Percentiles rank a stretch among this genome's conserved stretches.
Evolutionary conservation across 2,113 vertebrate genomes (phyloP).

Genomic region (Bubo bubo): DNA sequence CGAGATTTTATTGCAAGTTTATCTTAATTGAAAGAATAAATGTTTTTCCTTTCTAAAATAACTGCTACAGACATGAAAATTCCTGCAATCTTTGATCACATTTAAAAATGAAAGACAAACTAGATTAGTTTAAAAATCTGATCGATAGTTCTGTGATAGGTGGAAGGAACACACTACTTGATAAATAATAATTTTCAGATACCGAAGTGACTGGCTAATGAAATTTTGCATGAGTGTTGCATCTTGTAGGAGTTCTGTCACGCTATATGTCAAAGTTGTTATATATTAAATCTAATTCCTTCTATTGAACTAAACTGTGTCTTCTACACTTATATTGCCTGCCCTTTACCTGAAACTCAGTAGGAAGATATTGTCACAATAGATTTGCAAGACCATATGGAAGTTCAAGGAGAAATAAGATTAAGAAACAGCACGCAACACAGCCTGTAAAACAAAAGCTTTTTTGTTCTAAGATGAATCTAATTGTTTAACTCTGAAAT

Average conservation of each 20-base stretch:
- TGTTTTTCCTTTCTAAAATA: not conserved
- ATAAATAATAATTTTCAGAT: not conserved
- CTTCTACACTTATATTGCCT: not conserved
- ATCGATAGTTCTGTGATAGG: not conserved
- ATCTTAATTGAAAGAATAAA: not conserved
- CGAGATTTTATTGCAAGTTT: not conserved
- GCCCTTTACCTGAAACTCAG: not conserved
- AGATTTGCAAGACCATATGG: not conserved
- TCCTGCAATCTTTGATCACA: not conserved
- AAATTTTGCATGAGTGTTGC: not conserved
- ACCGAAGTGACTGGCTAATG: not conserved
- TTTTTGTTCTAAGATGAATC: not conserved
- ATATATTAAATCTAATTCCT: not conserved
- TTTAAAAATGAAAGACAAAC: not conserved
- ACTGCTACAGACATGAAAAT: not conserved
- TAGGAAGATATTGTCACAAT: not conserved
- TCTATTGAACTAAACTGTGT: not conserved
- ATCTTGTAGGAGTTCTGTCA: not conserved
- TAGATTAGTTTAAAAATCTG: not conserved
- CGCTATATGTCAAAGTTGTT: not conserved
- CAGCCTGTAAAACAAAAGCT: not conserved
- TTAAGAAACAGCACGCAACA: not conserved
- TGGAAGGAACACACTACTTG: not conserved
- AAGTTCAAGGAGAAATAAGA: not conserved
- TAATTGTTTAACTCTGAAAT: not conserved